Evolutionary conservation across 2,888 invertebrate genomes (phyloP).

Genomic region (Parochlus steinenii): DNA sequence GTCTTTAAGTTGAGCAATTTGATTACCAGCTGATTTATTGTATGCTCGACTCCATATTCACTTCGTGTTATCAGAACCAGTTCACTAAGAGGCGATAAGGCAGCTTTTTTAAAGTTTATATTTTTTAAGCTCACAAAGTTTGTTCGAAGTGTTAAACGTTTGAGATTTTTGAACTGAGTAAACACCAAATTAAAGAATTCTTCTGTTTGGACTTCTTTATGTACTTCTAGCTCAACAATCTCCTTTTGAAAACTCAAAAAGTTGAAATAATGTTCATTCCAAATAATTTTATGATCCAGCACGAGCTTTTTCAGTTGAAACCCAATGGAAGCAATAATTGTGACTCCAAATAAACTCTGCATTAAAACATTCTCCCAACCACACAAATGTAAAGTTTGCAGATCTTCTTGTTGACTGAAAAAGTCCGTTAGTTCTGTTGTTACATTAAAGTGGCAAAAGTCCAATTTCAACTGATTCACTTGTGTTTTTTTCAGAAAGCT

Average conservation of each 20-base stretch:
- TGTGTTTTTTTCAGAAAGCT: constrained; percentile 2
- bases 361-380: constrained; percentile 7
- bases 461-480: constrained; percentile 2
- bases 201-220: constrained; percentile 8
- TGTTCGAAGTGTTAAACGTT: constrained; percentile 3
- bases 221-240: constrained; percentile 1
- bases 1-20: background rate
- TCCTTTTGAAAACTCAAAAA: background rate
- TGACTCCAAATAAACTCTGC: constrained; percentile 1
- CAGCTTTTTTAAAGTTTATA: constrained; percentile 10
- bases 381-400: constrained; percentile 4
- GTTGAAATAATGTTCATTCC: constrained; percentile 1
- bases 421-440: constrained; percentile 3
- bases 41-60: constrained; percentile 9
- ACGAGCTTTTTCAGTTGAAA: constrained; percentile 3
- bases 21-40: constrained; percentile 4
- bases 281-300: constrained; percentile 1
- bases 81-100: background rate
- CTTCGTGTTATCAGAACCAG: constrained; percentile 3
- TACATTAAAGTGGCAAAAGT: constrained; percentile 10
- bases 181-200: constrained; percentile 10
- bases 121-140: constrained; percentile 9
- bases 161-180: constrained; percentile 3
- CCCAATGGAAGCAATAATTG: constrained; percentile 2
- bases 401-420: background rate